Percentiles rank a stretch among this genome's conserved stretches.
These are phyloP conservation scores for Trogon surrucura DNA, from an alignment of 2,113 vertebrate species.

Conservation along the genomic window DNA sequence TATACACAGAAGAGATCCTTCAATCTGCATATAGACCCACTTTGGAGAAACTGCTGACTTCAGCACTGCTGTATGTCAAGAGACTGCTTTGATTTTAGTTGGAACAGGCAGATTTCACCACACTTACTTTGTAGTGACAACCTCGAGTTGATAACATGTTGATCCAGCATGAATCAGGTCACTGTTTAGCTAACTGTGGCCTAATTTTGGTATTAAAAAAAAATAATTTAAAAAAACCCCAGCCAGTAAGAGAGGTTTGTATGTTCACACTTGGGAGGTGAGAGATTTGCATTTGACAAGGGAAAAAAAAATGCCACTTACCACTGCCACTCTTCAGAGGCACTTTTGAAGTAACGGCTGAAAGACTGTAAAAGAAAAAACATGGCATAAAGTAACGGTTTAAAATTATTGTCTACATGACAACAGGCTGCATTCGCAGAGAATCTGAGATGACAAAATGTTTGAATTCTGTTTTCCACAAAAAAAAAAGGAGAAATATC, in stretches of 20 bases:
- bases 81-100: conserved; percentile 57
- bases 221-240: neutral
- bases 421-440: neutral
- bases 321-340: conserved; percentile 6
- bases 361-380: neutral
- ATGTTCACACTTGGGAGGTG: conserved; percentile 6
- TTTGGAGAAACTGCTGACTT: conserved; percentile 45
- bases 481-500: neutral
- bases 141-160: conserved; percentile 58
- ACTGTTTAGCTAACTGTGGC: conserved; percentile 41
- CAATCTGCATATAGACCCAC: conserved; percentile 42
- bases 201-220: conserved; percentile 32
- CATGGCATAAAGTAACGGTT: neutral
- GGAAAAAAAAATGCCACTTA: neutral
- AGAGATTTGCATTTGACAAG: conserved; percentile 49
- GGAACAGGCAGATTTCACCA: conserved; percentile 58
- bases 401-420: neutral
- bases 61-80: conserved; percentile 9
- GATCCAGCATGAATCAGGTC: conserved; percentile 70
- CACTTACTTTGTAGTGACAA: conserved; percentile 62
- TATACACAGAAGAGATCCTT: conserved; percentile 30
- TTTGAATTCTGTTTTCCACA: neutral
- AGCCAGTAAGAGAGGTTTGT: neutral
- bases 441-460: neutral
- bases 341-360: neutral